Evolutionary conservation across 2,888 invertebrate genomes (phyloP), one percentile per base, ranked within the genome.

Genomic region (Masnerella sp.): DNA sequence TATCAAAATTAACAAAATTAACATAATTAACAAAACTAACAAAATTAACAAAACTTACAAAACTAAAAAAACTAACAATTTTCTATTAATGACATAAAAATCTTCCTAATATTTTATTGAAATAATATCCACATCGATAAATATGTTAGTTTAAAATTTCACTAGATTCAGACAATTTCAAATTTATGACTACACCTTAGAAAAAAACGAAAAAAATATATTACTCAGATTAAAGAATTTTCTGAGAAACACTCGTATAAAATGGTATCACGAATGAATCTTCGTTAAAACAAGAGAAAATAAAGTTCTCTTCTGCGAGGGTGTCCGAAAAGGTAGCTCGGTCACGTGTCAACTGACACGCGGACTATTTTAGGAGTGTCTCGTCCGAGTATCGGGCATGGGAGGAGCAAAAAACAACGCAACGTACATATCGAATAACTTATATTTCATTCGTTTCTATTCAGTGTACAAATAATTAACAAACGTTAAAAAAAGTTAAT

Each of bases 331-430:
- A 81, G 79, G 79, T 81, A 81, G 78, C 75, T 67, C 78, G 51
- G 58, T 51, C 78, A 79, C 85, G 85, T 84, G 85, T 85, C 86
- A 86, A 68, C 75, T 61, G 73, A 75, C 81, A 72, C 61, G 80
- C 81, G 81, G 79, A 80, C 85, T 87, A 87, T 87, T 87, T 87
- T 87, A 84, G 83, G 86, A 84, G 81, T 80, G 84, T 80, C 82
- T 80, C 82, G 79, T 73, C 54, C 28, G 25, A 71, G 64, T 74
- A 76, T 79, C 77, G 73, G 77, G 76, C 77, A 62, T 68, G 78
- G 72, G 69, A 73, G 74, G 69, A 72, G 61, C 40, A 71, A 70
- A 64, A 51, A 65, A 76, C 56, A 76, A 76, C 65, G 77, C 56
- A 73, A 78, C 78, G 76, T 78, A 80, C 68, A 73, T 78, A 80